Conservation (phyloP, 2,888 invertebrate species). For the Metacarcinus magister region DNA sequence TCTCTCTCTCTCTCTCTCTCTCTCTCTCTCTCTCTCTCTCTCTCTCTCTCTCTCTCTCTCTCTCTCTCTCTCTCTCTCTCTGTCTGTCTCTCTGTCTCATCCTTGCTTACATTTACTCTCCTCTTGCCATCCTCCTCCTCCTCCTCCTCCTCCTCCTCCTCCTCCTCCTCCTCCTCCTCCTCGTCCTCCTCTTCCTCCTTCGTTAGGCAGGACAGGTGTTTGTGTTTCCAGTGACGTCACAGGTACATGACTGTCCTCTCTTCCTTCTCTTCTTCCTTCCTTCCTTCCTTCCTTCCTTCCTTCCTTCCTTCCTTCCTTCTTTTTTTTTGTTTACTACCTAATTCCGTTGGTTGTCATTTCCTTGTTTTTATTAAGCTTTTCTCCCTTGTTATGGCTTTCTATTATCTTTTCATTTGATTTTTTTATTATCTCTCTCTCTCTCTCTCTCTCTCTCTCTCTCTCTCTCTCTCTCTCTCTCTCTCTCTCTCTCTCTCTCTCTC, state of each 20-base stretch:
- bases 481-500: conserved; percentile 47
- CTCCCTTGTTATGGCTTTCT: conserved; percentile 18
- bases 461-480: conserved; percentile 57
- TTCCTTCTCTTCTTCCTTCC: conserved; percentile 11
- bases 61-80: neutral
- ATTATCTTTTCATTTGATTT: neutral
- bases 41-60: neutral
- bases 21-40: neutral
- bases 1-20: conserved; percentile 64
- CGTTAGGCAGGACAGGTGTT: neutral
- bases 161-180: conserved; percentile 26
- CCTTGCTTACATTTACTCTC: neutral
- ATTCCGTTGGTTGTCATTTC: neutral
- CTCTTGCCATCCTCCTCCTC: neutral
- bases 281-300: neutral
- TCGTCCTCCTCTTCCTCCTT: conserved; percentile 14
- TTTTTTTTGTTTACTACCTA: neutral
- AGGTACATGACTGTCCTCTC: neutral
- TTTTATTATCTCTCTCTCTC: conserved; percentile 58
- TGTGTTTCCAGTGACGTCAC: neutral
- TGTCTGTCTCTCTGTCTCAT: neutral
- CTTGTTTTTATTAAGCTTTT: conserved; percentile 27
- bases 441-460: conserved; percentile 53
- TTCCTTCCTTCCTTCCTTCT: neutral
- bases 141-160: neutral